Evolutionary conservation across 35 echinoderm and acorn worm species (phyloP).

Genomic region (Apostichopus parvimensis): DNA sequence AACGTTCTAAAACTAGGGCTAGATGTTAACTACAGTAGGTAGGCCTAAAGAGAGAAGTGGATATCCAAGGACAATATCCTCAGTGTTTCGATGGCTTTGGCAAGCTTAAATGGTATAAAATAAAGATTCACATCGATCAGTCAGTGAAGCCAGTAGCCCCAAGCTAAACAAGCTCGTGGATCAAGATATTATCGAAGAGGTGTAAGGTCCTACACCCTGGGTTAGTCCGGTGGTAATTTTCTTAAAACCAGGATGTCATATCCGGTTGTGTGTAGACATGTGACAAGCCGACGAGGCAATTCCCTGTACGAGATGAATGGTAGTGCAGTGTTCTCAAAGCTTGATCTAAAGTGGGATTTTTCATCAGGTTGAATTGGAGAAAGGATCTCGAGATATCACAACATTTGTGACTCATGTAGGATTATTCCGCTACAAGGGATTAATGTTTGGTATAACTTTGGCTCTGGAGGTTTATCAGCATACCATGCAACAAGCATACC

Average conservation of each 20-base stretch:
- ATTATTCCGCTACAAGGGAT: slow-evolving; percentile 48
- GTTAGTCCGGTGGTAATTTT: slow-evolving; percentile 29
- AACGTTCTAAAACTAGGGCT: too few species aligned
- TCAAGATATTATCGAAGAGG: slow-evolving; percentile 62
- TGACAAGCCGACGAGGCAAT: slow-evolving; percentile 63
- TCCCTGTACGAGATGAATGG: slow-evolving; percentile 44
- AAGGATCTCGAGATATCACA: slow-evolving; percentile 20
- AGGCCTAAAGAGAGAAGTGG: too few species aligned
- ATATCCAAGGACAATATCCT: too few species aligned
- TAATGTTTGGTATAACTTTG: slow-evolving; percentile 68
- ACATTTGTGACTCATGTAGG: slow-evolving; percentile 55
- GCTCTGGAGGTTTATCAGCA: slow-evolving; percentile 63
- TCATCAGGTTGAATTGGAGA: slow-evolving; percentile 51
- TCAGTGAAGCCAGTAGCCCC: background rate
- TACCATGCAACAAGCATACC: slow-evolving; percentile 44
- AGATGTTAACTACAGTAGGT: too few species aligned
- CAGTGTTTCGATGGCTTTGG: too few species aligned
- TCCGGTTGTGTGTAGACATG: slow-evolving; percentile 77
- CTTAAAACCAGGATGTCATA: slow-evolving; percentile 34
- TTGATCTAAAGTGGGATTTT: slow-evolving; percentile 53
- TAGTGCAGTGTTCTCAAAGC: slow-evolving; percentile 40
- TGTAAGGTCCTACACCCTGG: slow-evolving; percentile 35
- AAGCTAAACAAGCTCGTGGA: slow-evolving; percentile 53
- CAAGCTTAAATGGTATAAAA: too few species aligned
- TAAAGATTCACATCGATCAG: too few species aligned